Base-by-base conservation (phyloP, 2,113 vertebrate genomes). In the Chitala chitala region DNA sequence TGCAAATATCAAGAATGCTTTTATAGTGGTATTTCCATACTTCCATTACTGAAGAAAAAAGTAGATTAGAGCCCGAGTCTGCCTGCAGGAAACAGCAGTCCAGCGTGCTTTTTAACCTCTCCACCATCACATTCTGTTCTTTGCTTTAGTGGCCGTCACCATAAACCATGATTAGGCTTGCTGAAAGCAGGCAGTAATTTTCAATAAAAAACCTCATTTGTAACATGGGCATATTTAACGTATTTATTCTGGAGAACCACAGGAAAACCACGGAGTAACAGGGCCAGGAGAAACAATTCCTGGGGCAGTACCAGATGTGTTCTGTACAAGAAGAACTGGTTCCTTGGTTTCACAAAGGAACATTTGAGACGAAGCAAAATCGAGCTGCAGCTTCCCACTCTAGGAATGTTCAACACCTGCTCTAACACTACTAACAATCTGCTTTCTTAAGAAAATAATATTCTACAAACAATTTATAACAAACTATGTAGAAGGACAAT, bases 191-290 rank as follows among this genome's bases (percentile, higher is more conserved):
- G 54, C n/a, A 59, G 54, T 22, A n/a, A 51, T 24, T 71, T 72
- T 12, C 20, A 72, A 42, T 65, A n/a, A 42, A 55, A 4, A 55
- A 31, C 29, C 46, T 51, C 48, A 72, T 69, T 65, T 72, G 48
- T 54, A 64, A 76, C 4, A 33, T 64, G 48, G 48, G 24, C 69
- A 71, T 55, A 50, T 13, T 46, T 65, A 50, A 76, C 56, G 29
- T 75, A 75, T 75, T 75, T 76, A 72, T 64, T 65, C 50, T 44
- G 42, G 17, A 76, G 50, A 10, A 72, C 46, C 59, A 72, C n/a
- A 38, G 46, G 36, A 71, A 63, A 33, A 54, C 58, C 68, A 50
- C 10, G 1, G 59, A 36, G 2, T 29, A 5, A 48, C 15, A 48
- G 6, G 17, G 44, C 38, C 55, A 40, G 38, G 36, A 63, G 61